These are phyloP conservation scores for Mesitornis unicolor DNA, from an alignment of 2,113 vertebrate genomes.

Conservation along the genomic window DNA sequence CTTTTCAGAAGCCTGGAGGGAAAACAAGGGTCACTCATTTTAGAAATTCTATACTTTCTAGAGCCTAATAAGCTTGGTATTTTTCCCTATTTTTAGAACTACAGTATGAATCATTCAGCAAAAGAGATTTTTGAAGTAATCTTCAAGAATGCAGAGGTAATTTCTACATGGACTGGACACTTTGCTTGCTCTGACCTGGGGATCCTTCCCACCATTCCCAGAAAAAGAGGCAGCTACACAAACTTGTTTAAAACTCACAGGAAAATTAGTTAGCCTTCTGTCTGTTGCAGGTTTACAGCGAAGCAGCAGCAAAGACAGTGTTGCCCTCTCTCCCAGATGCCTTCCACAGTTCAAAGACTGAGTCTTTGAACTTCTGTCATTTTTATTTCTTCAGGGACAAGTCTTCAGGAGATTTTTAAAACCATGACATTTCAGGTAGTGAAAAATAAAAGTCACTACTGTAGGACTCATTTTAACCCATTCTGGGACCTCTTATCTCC, in stretches of 20 bases:
- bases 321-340: fast-evolving
- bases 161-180: not conserved
- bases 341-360: not conserved
- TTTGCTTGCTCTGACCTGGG: not conserved
- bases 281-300: not conserved
- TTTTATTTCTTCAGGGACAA: not conserved
- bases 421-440: not conserved
- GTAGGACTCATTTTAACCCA: not conserved
- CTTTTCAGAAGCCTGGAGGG: not conserved
- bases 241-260: not conserved
- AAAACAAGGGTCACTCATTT: not conserved
- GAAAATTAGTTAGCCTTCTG: not conserved
- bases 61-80: not conserved
- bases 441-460: not conserved
- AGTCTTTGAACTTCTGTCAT: not conserved
- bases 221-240: not conserved
- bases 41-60: too few species aligned
- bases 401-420: not conserved
- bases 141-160: not conserved
- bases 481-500: not conserved
- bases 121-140: not conserved
- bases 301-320: not conserved
- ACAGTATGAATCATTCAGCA: not conserved
- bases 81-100: not conserved
- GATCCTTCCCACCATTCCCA: not conserved